Evolutionary conservation across 2,888 invertebrate genomes (phyloP).

Genomic region (Cotesia congregata): DNA sequence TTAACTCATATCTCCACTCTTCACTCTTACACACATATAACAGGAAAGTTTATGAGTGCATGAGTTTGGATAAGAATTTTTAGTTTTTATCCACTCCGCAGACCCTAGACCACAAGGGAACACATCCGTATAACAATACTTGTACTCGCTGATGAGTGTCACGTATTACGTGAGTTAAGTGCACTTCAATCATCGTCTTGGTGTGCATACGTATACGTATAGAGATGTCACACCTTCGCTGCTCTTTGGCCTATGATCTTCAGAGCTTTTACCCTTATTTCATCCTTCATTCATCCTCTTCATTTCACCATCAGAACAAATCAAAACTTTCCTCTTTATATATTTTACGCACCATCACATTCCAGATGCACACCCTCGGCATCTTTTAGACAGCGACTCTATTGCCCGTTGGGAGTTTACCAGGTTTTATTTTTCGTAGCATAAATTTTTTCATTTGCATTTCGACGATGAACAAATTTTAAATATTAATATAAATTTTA

Average conservation of each 20-base stretch:
- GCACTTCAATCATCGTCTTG: constrained; percentile 66
- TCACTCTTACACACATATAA: background rate
- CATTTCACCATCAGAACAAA: constrained; percentile 15
- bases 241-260: constrained; percentile 62
- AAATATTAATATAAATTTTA: background rate
- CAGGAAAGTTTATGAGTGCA: background rate
- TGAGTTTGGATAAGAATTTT: background rate
- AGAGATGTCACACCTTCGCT: constrained; percentile 58
- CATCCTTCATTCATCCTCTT: constrained; percentile 25
- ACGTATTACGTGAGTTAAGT: constrained; percentile 60
- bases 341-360: constrained; percentile 24
- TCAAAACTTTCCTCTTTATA: background rate
- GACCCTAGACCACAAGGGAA: constrained; percentile 45
- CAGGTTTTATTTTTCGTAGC: background rate
- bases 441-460: background rate
- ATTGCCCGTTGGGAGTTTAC: background rate
- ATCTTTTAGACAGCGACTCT: background rate
- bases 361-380: background rate
- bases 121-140: constrained; percentile 40
- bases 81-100: background rate
- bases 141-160: constrained; percentile 46
- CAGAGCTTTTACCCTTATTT: constrained; percentile 47
- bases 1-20: background rate
- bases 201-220: constrained; percentile 28
- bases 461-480: background rate